Base-by-base conservation (phyloP, 2,888 invertebrate species). In the Argyra leucocephala region DNA sequence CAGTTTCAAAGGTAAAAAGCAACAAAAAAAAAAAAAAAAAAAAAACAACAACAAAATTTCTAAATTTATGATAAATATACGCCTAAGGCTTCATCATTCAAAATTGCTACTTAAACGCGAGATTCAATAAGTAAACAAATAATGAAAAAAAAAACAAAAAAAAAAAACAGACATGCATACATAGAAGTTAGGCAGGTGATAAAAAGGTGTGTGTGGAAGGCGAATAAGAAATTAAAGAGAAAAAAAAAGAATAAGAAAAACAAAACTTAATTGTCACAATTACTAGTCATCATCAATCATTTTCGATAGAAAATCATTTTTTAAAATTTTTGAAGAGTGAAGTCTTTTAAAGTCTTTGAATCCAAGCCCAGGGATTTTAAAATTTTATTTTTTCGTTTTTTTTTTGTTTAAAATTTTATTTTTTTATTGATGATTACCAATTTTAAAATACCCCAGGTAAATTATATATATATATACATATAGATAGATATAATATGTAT, bases 161-260 rank as follows among this genome's bases (percentile, higher is more conserved):
- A n/a, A n/a, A n/a, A n/a, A n/a, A 15, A 48, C 2, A 48, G 15
- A n/a, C n/a, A n/a, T n/a, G n/a, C n/a, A 48, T 18, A 18, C 6
- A 18, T 1, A 48, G 18, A 48, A 48, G 5, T 48, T 18, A 48
- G 48, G 18, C 48, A 48, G 48, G 48, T 48, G 48, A 48, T 48
- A 48, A 48, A 48, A 48, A 48, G 48, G 48, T 48, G 48, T 48
- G 48, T 48, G 48, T 48, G 48, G 48, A 48, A 48, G 48, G 48
- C 15, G 48, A 48, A 48, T 48, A 48, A 18, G 4, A 48, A 5
- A 31, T 7, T n/a, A 48, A 9, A 48, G 18, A 48, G 18, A 15
- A 18, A 48, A 48, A 48, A 48, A 37, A 37, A 37, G 37, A 5
- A 37, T 9, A 48, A 48, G 2, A 48, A 48, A 48, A 48, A 48